Evolutionary conservation across 2,113 vertebrate genomes (phyloP).

Genomic region (Heterotilapia buettikoferi): DNA sequence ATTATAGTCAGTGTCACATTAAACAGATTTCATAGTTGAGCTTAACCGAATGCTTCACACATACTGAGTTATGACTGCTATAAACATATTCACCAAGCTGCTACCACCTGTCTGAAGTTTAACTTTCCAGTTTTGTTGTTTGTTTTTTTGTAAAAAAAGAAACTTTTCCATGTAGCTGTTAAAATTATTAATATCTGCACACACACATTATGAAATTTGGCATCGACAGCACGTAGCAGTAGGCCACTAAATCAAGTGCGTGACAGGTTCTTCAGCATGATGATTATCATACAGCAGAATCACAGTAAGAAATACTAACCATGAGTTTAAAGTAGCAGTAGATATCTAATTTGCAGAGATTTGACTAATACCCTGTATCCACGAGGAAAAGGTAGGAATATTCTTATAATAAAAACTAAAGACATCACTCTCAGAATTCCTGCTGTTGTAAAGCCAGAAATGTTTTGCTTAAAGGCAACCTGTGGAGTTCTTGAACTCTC

Average conservation of each 20-base stretch:
- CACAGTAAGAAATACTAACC: neutral
- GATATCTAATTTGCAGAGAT: neutral
- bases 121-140: neutral
- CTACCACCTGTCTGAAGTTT: neutral
- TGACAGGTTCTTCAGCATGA: neutral
- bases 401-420: neutral
- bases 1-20: neutral
- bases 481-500: neutral
- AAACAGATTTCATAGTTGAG: neutral
- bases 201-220: neutral
- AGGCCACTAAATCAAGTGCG: neutral
- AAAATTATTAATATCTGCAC: neutral
- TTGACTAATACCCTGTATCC: slow-evolving; percentile 30
- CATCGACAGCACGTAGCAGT: neutral
- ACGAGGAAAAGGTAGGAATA: neutral
- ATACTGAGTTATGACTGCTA: neutral
- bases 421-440: neutral
- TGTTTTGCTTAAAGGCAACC: neutral
- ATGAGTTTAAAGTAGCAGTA: neutral
- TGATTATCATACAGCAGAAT: slow-evolving; percentile 34
- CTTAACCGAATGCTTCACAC: neutral
- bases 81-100: neutral
- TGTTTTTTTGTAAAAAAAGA: neutral
- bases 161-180: neutral
- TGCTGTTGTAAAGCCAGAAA: neutral